phyloP scores from a whole-genome alignment of 2,888 invertebrate genomes.

The Drosophila barbarae region DNA sequence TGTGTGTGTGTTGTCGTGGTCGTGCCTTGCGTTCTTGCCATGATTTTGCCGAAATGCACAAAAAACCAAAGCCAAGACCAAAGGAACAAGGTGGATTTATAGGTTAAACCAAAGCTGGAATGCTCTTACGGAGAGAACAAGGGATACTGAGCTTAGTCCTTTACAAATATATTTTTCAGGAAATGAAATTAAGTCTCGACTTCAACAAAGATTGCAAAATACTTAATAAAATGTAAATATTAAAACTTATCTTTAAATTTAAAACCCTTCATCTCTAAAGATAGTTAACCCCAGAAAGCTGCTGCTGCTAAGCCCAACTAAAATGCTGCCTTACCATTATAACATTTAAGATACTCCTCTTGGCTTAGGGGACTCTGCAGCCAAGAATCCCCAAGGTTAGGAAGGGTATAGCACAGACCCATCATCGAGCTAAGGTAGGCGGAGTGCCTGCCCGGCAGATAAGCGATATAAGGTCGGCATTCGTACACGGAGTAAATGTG shows the following conservation, averaged over 20 bases:
- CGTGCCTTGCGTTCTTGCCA: slow-evolving; percentile 56
- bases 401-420: slow-evolving; percentile 11
- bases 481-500: slow-evolving; percentile 15
- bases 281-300: not conserved
- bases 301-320: not conserved
- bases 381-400: slow-evolving; percentile 4
- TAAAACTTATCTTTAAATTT: not conserved
- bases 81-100: slow-evolving; percentile 2
- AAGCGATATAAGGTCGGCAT: slow-evolving; percentile 41
- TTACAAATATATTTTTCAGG: not conserved
- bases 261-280: not conserved
- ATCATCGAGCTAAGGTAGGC: slow-evolving; percentile 20
- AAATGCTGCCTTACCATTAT: not conserved
- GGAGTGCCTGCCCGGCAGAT: slow-evolving; percentile 33
- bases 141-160: not conserved
- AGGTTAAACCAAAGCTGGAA: not conserved
- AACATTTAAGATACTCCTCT: not conserved
- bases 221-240: too few species aligned
- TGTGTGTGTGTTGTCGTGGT: slow-evolving; percentile 45
- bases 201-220: not conserved
- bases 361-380: too few species aligned
- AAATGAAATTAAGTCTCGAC: not conserved
- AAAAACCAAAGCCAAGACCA: slow-evolving; percentile 28
- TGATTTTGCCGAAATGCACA: slow-evolving; percentile 56
- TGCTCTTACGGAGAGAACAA: slow-evolving; percentile 1